A percentile compares a stretch with the other conserved stretches of the same genome.
Conservation (phyloP, 2,888 invertebrate species). For the Baccha elongata region DNA sequence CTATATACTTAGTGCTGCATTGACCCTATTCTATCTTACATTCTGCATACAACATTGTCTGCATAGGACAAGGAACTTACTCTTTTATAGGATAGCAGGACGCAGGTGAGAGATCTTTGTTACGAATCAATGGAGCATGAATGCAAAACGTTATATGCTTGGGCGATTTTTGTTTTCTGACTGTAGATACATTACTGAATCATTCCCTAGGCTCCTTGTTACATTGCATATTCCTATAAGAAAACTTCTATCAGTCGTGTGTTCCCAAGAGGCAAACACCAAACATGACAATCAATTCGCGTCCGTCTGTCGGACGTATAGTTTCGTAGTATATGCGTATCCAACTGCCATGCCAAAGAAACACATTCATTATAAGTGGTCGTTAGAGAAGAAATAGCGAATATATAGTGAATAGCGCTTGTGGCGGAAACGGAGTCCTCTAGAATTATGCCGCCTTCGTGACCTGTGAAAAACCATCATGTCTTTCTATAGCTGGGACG, state of each 20-base stretch:
- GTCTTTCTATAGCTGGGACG: slow-evolving; percentile 42
- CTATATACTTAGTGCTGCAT: slow-evolving; percentile 4
- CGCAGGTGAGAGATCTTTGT: slow-evolving; percentile 66
- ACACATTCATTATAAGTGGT: slow-evolving; percentile 41
- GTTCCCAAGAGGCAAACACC: slow-evolving; percentile 57
- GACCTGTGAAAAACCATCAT: slow-evolving; percentile 63
- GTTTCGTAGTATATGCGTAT: slow-evolving; percentile 27
- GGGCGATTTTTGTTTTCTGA: slow-evolving; percentile 42
- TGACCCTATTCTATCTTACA: slow-evolving; percentile 55
- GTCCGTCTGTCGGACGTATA: neutral
- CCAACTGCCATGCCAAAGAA: slow-evolving; percentile 17
- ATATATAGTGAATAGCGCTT: slow-evolving; percentile 27
- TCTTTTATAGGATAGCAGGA: slow-evolving; percentile 15
- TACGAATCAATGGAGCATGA: slow-evolving; percentile 57
- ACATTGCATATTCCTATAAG: slow-evolving; percentile 42
- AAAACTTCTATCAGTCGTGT: slow-evolving; percentile 35
- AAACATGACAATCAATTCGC: slow-evolving; percentile 51
- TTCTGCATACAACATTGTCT: slow-evolving; percentile 29
- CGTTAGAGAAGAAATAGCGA: slow-evolving; percentile 55
- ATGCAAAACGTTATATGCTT: slow-evolving; percentile 47
- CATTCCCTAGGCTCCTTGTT: slow-evolving; percentile 50
- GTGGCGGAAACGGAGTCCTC: slow-evolving; percentile 61
- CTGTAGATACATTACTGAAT: slow-evolving; percentile 28
- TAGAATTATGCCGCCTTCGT: slow-evolving; percentile 70
- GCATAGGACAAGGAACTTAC: slow-evolving; percentile 39